These are phyloP conservation scores for Malurus cyaneus DNA, from an alignment of 2,113 vertebrate genomes.

Conservation along the genomic window DNA sequence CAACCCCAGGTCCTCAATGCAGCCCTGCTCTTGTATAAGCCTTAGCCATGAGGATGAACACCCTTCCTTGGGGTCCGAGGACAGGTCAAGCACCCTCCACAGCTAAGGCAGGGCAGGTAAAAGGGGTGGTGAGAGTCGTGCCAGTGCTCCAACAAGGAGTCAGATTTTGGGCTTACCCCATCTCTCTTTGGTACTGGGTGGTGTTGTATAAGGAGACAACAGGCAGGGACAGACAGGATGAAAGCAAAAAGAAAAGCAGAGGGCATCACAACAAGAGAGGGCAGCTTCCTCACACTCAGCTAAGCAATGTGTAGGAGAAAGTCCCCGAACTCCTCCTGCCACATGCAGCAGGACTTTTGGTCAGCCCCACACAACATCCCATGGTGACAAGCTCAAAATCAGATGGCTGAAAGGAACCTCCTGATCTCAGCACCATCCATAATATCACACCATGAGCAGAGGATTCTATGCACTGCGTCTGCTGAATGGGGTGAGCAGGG, in stretches of 20 bases:
- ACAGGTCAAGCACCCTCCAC: fast-evolving
- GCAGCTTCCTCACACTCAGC: background rate
- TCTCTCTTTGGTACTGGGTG: fast-evolving
- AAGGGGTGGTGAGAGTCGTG: background rate
- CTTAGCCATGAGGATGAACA: background rate
- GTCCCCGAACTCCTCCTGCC: background rate
- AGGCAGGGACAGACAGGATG: background rate
- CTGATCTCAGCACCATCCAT: background rate
- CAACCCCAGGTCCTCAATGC: background rate
- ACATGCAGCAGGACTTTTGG: background rate
- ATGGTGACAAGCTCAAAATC: background rate
- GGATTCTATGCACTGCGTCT: background rate
- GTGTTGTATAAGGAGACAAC: background rate
- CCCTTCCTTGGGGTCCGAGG: background rate
- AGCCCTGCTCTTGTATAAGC: background rate
- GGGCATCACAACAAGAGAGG: background rate
- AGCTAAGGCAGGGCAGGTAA: background rate
- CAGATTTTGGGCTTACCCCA: background rate
- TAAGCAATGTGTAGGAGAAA: background rate
- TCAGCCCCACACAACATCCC: background rate
- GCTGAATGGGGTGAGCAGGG: background rate
- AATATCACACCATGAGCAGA: background rate
- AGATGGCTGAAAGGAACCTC: background rate
- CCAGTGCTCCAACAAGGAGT: background rate
- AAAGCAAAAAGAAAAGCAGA: background rate